These are phyloP conservation scores for Glaucopsyche alexis DNA, from an alignment of 2,888 invertebrate genomes.

Conservation along the genomic window DNA sequence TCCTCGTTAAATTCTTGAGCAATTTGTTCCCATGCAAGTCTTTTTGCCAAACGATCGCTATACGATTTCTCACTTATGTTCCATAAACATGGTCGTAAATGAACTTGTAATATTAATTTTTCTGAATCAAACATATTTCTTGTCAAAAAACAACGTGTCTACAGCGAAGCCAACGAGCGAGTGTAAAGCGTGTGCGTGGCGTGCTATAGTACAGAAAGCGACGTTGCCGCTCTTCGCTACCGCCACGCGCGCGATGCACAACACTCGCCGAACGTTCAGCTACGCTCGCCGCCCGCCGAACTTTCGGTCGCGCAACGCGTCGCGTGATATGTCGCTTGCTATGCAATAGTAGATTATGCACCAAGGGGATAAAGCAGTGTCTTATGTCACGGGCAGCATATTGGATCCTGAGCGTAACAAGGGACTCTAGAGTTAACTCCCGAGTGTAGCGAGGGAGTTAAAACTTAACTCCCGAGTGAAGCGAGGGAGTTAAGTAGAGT, in stretches of 20 bases:
- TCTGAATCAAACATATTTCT: conserved; percentile 9
- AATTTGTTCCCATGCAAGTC: neutral
- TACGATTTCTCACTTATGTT: neutral
- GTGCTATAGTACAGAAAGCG: conserved; percentile 7
- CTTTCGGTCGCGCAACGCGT: conserved; percentile 23
- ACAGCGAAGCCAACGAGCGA: conserved; percentile 7
- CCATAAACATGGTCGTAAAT: conserved; percentile 3
- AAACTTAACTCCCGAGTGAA: no score
- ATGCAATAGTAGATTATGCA: no score
- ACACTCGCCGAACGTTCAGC: conserved; percentile 21
- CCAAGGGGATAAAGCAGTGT: no score
- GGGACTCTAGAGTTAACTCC: no score
- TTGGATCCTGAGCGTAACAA: no score
- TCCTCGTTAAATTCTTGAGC: neutral
- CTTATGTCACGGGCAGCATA: no score
- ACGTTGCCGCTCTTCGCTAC: conserved; percentile 7
- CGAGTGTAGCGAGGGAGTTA: no score
- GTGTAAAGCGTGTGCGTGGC: conserved; percentile 7
- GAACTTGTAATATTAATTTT: neutral
- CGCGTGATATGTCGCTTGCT: conserved; percentile 28
- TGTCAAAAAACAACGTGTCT: conserved; percentile 7
- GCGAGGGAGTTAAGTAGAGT: no score
- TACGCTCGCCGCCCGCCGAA: conserved; percentile 1
- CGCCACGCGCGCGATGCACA: conserved; percentile 9
- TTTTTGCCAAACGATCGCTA: neutral